Base-by-base conservation (phyloP, 2,797 vertebrate genomes). In the Anguilla pacifica region DNA sequence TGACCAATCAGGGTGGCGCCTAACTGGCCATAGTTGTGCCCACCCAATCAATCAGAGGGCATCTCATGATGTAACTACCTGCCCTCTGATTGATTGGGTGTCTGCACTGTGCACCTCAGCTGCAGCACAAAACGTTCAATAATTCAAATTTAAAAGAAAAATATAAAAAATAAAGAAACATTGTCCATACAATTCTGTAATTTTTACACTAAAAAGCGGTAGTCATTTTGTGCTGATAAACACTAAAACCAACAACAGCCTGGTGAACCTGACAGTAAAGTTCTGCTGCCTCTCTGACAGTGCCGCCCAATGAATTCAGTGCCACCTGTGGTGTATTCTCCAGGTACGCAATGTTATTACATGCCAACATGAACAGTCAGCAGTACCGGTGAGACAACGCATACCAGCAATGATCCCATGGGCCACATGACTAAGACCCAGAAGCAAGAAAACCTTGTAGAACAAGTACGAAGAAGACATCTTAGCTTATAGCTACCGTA, bases 291-390 rank as follows among this genome's bases (percentile, higher is more conserved):
- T 84, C 51, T 28, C 87, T 83, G 17, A 57, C 94, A 0, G 72
- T 88, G 87, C 91, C 91, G 91, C 92, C 90, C 0, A 87, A 91
- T 57, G 91, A 90, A 7, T 31, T 72, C 19, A 94, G 93, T 0
- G 91, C 93, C 0, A 92, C 87, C 92, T 96, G 95, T 94, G 96
- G 94, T 96, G 94, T 94, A 11, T 96, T 96, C 92, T 93, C 10
- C 90, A 96, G 96, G 95, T 96, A 93, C 4, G 22, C 19, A 31
- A 5, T 22, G 31, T 43, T 77, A 67, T 67, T 67, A 67, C 1
- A n/a, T 67, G 25, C 25, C 25, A 67, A 25, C 25, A 25, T 67
- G 61, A 2, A 4, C 22, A n/a, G 22, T n/a, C 25, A n/a, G 61
- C 25, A n/a, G 6, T 25, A 9, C 61, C 6, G 61, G 61, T 10